These are phyloP conservation scores for Drosophila nikananu DNA, from an alignment of 1,140 invertebrate species.

Conservation along the genomic window DNA sequence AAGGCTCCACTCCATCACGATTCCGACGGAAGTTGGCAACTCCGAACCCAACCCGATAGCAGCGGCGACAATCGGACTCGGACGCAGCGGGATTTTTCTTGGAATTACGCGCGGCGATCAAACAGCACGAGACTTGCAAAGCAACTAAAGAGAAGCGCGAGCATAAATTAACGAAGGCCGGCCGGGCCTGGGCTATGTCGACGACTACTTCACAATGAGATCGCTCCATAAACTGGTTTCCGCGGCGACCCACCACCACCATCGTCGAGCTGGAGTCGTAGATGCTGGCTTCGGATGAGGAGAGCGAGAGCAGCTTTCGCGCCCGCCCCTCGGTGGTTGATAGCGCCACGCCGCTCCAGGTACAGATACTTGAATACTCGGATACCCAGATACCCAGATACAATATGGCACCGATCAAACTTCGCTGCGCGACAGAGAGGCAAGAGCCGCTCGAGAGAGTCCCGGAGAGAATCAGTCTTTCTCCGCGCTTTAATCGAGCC, in stretches of 20 bases:
- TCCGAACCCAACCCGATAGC: slow-evolving; percentile 14
- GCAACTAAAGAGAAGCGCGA: slow-evolving; percentile 80
- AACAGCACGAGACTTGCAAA: slow-evolving; percentile 83
- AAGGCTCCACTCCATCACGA: slow-evolving; percentile 33
- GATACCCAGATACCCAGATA: slow-evolving; percentile 26
- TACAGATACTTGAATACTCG: neutral
- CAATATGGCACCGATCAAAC: slow-evolving; percentile 80
- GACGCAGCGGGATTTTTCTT: slow-evolving; percentile 58
- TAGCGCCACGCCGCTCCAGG: slow-evolving; percentile 50
- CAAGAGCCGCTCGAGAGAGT: slow-evolving; percentile 28
- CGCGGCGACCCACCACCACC: slow-evolving; percentile 36
- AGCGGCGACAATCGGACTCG: slow-evolving; percentile 7
- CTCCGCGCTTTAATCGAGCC: slow-evolving; percentile 64
- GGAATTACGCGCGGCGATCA: slow-evolving; percentile 81
- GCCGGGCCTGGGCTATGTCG: slow-evolving; percentile 47
- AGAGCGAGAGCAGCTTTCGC: slow-evolving; percentile 72
- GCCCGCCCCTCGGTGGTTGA: slow-evolving; percentile 65
- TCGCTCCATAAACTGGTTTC: slow-evolving; percentile 75
- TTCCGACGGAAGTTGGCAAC: slow-evolving; percentile 71
- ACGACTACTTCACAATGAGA: slow-evolving; percentile 72
- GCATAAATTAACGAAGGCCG: slow-evolving; percentile 84
- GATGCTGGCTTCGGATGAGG: slow-evolving; percentile 37
- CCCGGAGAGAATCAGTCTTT: slow-evolving; percentile 16
- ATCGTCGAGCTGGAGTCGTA: slow-evolving; percentile 23
- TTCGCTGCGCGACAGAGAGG: slow-evolving; percentile 30